Conservation (phyloP, 2,113 vertebrate species). For the Ailurus styani region DNA sequence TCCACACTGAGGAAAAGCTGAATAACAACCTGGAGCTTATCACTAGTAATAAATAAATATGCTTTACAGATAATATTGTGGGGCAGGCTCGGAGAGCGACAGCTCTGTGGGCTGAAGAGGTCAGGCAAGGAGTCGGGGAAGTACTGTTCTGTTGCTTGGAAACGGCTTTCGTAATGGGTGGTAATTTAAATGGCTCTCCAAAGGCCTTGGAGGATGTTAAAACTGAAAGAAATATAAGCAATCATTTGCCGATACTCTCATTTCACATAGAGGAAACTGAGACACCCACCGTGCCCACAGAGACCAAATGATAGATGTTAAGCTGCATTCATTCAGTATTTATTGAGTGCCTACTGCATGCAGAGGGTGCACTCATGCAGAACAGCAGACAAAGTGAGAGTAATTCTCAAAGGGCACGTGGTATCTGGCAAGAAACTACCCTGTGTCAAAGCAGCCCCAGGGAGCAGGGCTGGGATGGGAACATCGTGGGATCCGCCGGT, state of each 20-base stretch:
- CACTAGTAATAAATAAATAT: background rate
- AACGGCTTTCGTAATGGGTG: background rate
- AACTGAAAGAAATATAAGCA: background rate
- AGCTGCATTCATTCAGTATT: background rate
- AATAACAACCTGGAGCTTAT: background rate
- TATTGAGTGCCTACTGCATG: background rate
- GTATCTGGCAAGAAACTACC: background rate
- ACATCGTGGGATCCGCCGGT: no score
- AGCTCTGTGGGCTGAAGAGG: conserved; percentile 3
- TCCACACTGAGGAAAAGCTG: background rate
- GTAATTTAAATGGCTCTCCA: background rate
- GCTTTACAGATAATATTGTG: background rate
- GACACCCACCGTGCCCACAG: background rate
- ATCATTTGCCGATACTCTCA: background rate
- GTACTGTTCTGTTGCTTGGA: conserved; percentile 32
- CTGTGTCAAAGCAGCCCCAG: background rate
- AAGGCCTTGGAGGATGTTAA: background rate
- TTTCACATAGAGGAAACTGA: background rate
- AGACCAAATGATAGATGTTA: background rate
- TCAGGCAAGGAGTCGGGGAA: background rate
- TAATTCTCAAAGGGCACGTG: background rate
- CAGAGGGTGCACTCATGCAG: background rate
- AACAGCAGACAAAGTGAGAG: background rate
- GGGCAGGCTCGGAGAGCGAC: background rate
- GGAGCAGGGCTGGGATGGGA: background rate